Conservation (phyloP, 2,888 invertebrate genomes). For the Ptilodon capucinus region DNA sequence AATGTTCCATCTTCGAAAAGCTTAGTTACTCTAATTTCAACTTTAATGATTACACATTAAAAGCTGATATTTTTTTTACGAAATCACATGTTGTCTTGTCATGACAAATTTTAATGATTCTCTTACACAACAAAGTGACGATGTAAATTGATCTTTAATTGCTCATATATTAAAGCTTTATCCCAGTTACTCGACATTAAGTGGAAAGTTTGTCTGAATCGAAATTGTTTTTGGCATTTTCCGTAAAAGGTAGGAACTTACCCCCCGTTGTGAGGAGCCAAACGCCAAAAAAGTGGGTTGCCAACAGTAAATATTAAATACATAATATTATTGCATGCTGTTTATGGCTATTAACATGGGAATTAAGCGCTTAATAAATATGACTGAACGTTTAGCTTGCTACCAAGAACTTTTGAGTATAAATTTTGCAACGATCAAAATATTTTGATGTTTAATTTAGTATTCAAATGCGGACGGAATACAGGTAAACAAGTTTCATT, state of each 20-base stretch:
- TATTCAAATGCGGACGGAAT: too few relatives aligned
- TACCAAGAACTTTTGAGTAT: too few relatives aligned
- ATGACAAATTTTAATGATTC: not conserved
- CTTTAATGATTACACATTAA: not conserved
- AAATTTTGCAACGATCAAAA: too few relatives aligned
- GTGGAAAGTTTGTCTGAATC: slow-evolving; percentile 7
- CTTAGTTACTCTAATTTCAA: not conserved
- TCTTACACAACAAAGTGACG: not conserved
- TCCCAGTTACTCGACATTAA: not conserved
- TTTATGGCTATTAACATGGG: not conserved
- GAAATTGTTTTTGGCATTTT: slow-evolving; percentile 30
- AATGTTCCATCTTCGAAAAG: not conserved
- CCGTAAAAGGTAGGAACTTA: slow-evolving; percentile 36
- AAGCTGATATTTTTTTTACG: not conserved
- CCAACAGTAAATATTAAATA: slow-evolving; percentile 20
- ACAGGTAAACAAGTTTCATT: too few relatives aligned
- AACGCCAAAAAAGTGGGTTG: slow-evolving; percentile 30
- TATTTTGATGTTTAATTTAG: too few relatives aligned
- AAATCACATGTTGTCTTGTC: not conserved
- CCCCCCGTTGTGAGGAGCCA: slow-evolving; percentile 41
- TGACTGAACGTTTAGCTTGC: not conserved
- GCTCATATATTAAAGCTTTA: slow-evolving; percentile 1
- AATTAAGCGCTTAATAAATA: not conserved
- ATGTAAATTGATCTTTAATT: slow-evolving; percentile 4
- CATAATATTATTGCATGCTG: slow-evolving; percentile 20